phyloP scores from a whole-genome alignment of 2,113 vertebrate species.

The Sapayoa aenigma region DNA sequence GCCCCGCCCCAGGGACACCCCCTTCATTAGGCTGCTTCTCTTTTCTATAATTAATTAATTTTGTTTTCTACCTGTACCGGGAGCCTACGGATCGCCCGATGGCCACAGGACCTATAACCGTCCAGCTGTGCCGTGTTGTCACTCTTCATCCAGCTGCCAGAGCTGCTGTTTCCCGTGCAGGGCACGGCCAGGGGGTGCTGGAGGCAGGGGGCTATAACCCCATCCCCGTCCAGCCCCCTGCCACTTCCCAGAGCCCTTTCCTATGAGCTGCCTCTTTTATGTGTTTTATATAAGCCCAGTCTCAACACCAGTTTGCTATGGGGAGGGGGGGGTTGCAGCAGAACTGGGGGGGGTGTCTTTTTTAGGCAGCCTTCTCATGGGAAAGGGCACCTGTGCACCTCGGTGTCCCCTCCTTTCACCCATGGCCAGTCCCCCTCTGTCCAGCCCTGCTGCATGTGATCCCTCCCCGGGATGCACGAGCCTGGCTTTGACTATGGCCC shows the following conservation, averaged over 20 bases:
- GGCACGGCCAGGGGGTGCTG: background rate
- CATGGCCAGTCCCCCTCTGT: background rate
- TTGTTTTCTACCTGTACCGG: constrained; percentile 61
- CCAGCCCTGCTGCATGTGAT: background rate
- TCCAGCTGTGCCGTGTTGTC: constrained; percentile 61
- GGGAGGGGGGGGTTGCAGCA: background rate
- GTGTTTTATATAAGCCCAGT: constrained; percentile 37
- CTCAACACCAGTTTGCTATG: background rate
- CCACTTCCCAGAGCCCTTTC: constrained; percentile 9
- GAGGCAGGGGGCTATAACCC: background rate
- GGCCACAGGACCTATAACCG: constrained; percentile 63
- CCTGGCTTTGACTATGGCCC: background rate
- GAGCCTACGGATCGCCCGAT: constrained; percentile 38
- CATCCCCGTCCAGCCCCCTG: background rate
- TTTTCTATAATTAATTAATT: constrained; percentile 47
- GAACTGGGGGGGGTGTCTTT: background rate
- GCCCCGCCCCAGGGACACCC: background rate
- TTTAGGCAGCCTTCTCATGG: background rate
- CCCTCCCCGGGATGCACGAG: background rate
- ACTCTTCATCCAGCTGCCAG: constrained; percentile 31
- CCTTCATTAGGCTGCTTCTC: constrained; percentile 52
- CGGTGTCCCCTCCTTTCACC: background rate
- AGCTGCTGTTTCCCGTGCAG: background rate
- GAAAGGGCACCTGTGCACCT: background rate
- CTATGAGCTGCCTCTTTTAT: constrained; percentile 25